A percentile compares a stretch with the other conserved stretches of the same genome.
Evolutionary conservation across 2,888 invertebrate genomes (phyloP).

Genomic region (Aphidoletes aphidimyza): DNA sequence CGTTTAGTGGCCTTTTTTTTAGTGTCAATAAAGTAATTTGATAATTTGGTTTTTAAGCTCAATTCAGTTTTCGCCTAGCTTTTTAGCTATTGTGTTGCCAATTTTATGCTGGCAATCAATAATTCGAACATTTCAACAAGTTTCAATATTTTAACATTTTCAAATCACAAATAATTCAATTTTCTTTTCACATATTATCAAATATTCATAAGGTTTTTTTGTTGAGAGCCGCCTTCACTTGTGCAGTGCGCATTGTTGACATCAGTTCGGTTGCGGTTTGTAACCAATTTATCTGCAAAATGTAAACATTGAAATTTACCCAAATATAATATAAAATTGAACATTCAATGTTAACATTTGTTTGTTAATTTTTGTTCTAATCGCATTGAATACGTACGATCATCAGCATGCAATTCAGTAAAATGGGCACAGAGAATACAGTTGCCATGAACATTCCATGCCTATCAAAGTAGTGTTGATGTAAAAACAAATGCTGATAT

Average conservation of each 20-base stretch:
- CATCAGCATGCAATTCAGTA: slow-evolving; percentile 92
- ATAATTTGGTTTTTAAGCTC: background rate
- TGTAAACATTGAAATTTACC: background rate
- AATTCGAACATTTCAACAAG: too few species aligned
- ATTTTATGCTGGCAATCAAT: too few species aligned
- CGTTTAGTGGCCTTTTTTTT: background rate
- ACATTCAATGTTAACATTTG: background rate
- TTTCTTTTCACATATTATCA: too few species aligned
- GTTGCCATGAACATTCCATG: slow-evolving; percentile 93
- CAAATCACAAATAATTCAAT: too few species aligned
- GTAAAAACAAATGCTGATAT: slow-evolving; percentile 88
- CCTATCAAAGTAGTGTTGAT: slow-evolving; percentile 93
- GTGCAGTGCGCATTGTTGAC: background rate
- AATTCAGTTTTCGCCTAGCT: too few species aligned
- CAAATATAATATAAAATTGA: background rate
- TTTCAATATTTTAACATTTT: too few species aligned
- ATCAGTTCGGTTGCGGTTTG: background rate
- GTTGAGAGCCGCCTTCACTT: background rate
- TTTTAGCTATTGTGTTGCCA: too few species aligned
- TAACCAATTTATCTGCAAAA: background rate
- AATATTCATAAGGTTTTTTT: background rate
- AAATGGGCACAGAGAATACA: slow-evolving; percentile 89
- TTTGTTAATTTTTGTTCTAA: background rate
- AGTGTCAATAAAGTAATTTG: background rate
- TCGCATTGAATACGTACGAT: slow-evolving; percentile 77